These are phyloP conservation scores for Sterrhoptilus dennistouni DNA, from an alignment of 2,113 vertebrate genomes.

Conservation along the genomic window DNA sequence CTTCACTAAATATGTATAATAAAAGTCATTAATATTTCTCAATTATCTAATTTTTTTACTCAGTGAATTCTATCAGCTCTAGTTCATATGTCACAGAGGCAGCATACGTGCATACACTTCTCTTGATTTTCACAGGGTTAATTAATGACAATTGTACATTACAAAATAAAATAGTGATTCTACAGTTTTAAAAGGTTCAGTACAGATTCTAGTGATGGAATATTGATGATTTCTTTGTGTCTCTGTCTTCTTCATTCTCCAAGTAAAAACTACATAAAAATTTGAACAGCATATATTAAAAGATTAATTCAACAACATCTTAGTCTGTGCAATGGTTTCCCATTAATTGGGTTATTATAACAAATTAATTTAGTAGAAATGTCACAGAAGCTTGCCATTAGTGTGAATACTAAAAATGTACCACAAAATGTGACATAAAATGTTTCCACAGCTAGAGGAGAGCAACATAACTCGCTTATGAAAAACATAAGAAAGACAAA, in stretches of 20 bases:
- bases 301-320: not conserved
- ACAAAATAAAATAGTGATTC: not conserved
- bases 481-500: not conserved
- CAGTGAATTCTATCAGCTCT: not conserved
- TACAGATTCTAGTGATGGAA: not conserved
- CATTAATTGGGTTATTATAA: not conserved
- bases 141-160: rapidly evolving
- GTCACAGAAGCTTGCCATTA: not conserved
- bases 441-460: not conserved
- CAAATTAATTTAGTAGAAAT: not conserved
- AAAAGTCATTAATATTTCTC: not conserved
- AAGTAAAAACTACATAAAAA: not conserved
- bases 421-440: not conserved
- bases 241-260: not conserved
- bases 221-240: not conserved
- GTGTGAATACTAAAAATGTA: not conserved
- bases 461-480: not conserved
- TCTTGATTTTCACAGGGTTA: not conserved
- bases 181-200: not conserved
- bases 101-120: rapidly evolving
- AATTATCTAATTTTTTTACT: not conserved
- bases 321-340: not conserved
- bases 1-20: not conserved
- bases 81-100: not conserved
- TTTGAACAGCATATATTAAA: not conserved